Evolutionary conservation across 92 coral and sea anemone species (phyloP).

Genomic region (Scolanthus callimorphus): DNA sequence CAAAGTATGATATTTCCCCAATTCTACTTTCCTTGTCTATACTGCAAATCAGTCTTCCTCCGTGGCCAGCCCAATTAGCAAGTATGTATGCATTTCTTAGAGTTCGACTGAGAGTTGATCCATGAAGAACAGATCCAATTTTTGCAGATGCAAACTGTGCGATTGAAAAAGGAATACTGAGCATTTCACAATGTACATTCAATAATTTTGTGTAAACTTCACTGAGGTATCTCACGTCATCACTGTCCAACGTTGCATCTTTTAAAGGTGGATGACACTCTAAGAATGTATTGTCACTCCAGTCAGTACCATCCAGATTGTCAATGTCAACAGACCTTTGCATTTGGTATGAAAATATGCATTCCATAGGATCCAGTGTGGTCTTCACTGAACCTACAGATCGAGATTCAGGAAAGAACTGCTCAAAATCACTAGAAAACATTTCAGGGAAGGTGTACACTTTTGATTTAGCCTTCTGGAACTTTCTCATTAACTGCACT

Average conservation of each 20-base stretch:
- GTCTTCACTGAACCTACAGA: constrained; percentile 36
- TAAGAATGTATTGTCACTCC: too few relatives aligned
- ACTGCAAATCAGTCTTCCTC: constrained; percentile 8
- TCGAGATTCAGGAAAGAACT: too few relatives aligned
- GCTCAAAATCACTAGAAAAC: constrained; percentile 13
- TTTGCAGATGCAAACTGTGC: constrained; percentile 17
- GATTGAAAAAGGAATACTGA: constrained; percentile 44
- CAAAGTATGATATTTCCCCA: constrained; percentile 20
- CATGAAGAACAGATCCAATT: constrained; percentile 18
- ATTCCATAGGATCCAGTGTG: constrained; percentile 27
- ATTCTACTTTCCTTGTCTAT: constrained; percentile 17
- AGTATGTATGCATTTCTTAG: constrained; percentile 38
- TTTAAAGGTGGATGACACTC: too few relatives aligned
- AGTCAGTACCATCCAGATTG: too few relatives aligned
- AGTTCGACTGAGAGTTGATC: constrained; percentile 31
- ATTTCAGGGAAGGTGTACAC: constrained; percentile 26
- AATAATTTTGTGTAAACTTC: constrained; percentile 30
- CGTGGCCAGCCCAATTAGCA: constrained; percentile 49
- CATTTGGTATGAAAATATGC: constrained; percentile 1
- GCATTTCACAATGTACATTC: constrained; percentile 10
- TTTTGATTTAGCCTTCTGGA: constrained; percentile 29
- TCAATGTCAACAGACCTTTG: too few relatives aligned
- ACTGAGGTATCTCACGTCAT: constrained; percentile 32
- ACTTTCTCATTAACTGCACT: constrained; percentile 51
- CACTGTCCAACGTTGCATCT: constrained; percentile 41